Evolutionary conservation across 2,797 vertebrate species (phyloP).

Genomic region (Labeo calbasu): DNA sequence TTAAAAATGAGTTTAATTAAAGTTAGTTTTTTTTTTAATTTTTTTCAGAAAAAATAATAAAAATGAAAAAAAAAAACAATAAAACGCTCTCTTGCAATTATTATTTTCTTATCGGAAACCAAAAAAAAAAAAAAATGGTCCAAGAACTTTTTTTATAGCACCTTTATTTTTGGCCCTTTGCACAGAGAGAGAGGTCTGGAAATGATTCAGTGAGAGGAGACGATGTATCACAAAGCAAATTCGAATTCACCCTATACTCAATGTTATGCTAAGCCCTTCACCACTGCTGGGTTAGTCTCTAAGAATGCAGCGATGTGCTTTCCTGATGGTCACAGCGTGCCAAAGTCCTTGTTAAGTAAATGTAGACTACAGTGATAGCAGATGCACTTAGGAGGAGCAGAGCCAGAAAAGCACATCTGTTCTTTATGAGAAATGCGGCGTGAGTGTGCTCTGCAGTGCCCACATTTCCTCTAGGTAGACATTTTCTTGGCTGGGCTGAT

Average conservation of each 20-base stretch:
- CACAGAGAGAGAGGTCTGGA: neutral
- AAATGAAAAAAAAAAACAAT: no score
- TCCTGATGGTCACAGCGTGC: conserved; percentile 72
- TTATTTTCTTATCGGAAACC: neutral
- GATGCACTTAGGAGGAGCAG: conserved; percentile 64
- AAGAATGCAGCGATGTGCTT: conserved; percentile 63
- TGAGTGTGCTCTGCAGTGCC: conserved; percentile 64
- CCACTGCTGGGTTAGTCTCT: conserved; percentile 58
- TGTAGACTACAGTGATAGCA: conserved; percentile 70
- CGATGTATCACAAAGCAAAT: neutral
- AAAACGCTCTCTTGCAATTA: neutral
- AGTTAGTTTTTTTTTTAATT: neutral
- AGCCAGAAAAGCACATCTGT: conserved; percentile 77
- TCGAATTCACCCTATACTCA: conserved; percentile 41
- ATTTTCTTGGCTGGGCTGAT: conserved; percentile 65
- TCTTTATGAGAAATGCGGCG: conserved; percentile 54
- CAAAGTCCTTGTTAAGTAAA: conserved; percentile 74
- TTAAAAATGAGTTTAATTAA: conserved; percentile 22
- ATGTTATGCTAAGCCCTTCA: conserved; percentile 68
- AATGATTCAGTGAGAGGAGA: conserved; percentile 6
- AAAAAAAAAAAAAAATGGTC: neutral
- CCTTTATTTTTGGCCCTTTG: neutral
- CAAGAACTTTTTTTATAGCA: neutral
- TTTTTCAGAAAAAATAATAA: neutral
- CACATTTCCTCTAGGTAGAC: conserved; percentile 68